These are phyloP conservation scores for Drosophila nigrodunni DNA, from an alignment of 1,140 invertebrate species.

Conservation along the genomic window DNA sequence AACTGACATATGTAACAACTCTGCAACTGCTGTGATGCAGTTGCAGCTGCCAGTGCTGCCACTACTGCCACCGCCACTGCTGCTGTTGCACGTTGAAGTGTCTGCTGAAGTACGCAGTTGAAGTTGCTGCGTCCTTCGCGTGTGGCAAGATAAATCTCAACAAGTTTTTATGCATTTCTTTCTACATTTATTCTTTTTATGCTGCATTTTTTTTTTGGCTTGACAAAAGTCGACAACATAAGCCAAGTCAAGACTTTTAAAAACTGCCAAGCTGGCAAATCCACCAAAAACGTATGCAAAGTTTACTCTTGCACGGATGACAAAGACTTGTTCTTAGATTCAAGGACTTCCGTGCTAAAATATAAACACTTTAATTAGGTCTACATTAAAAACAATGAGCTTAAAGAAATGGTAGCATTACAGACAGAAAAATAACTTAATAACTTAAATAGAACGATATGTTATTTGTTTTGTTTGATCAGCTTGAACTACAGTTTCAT, in stretches of 20 bases:
- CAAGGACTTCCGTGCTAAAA: too few relatives aligned
- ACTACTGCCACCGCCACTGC: neutral
- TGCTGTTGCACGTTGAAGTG: conserved; percentile 15
- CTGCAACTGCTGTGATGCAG: conserved; percentile 67
- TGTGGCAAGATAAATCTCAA: conserved; percentile 81
- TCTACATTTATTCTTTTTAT: conserved; percentile 14
- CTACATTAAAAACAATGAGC: conserved; percentile 9
- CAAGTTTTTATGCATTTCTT: conserved; percentile 77
- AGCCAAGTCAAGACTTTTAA: conserved; percentile 55
- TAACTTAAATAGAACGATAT: neutral
- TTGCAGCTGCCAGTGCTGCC: conserved; percentile 27
- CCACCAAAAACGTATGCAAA: conserved; percentile 55
- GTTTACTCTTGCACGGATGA: conserved; percentile 10
- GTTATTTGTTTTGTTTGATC: conserved; percentile 59
- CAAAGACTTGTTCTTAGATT: too few relatives aligned
- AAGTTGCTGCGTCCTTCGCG: conserved; percentile 64
- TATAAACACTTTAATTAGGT: too few relatives aligned
- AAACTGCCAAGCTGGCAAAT: conserved; percentile 64
- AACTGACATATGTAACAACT: conserved; percentile 64
- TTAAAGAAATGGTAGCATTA: neutral
- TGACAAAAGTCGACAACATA: conserved; percentile 75
- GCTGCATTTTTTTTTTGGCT: conserved; percentile 37
- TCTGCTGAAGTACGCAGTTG: conserved; percentile 23
- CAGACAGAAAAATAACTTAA: too few relatives aligned
- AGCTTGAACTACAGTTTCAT: conserved; percentile 22